Evolutionary conservation across 2,797 vertebrate genomes (phyloP).

Genomic region (Momotus momota): DNA sequence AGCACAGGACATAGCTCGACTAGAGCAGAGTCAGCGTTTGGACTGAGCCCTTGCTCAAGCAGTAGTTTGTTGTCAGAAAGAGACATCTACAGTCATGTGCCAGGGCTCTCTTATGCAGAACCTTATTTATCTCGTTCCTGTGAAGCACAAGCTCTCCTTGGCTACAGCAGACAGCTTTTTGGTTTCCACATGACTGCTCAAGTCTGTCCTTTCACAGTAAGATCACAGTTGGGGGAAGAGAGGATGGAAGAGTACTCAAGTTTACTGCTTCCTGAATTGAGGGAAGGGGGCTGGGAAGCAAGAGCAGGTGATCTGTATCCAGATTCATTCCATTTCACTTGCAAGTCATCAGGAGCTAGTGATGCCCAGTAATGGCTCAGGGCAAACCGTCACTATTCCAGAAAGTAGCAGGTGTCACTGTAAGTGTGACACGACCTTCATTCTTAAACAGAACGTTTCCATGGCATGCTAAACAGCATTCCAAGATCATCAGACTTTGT

Average conservation of each 20-base stretch:
- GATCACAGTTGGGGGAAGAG: neutral
- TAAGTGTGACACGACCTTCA: rapidly evolving
- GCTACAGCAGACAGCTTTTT: neutral
- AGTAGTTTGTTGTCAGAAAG: neutral
- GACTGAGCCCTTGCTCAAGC: neutral
- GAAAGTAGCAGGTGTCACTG: neutral
- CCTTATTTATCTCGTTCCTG: neutral
- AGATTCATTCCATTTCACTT: neutral
- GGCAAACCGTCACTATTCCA: rapidly evolving
- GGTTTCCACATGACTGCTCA: neutral
- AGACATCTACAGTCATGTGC: neutral
- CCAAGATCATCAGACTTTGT: neutral
- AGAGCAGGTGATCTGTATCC: neutral
- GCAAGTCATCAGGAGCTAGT: neutral
- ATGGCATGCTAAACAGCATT: neutral
- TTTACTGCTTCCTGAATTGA: neutral
- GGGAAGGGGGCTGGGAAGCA: neutral
- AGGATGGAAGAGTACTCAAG: neutral
- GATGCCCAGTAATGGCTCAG: neutral
- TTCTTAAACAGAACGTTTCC: neutral
- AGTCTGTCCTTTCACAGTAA: neutral
- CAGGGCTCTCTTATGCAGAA: neutral
- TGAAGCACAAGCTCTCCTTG: neutral
- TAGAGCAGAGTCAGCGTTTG: neutral
- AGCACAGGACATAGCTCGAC: neutral